Evolutionary conservation across 35 echinoderm and acorn worm genomes (phyloP).

Genomic region (Lytechinus variegatus): DNA sequence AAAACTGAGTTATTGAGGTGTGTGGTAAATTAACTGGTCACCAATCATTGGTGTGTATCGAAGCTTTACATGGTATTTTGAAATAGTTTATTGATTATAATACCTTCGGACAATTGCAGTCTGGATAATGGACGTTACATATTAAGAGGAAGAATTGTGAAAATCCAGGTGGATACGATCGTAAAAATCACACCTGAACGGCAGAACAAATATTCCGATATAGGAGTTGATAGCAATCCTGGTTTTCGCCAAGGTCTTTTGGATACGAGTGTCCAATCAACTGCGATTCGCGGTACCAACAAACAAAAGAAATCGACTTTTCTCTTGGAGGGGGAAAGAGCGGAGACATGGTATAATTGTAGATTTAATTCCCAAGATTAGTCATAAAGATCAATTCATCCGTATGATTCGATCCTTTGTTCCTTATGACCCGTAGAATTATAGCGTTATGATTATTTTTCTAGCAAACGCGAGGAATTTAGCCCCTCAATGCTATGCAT

Average conservation of each 20-base stretch:
- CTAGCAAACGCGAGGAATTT: not conserved
- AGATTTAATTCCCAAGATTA: conserved; percentile 13
- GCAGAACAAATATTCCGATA: not conserved
- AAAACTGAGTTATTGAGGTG: no score
- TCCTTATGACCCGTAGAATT: not conserved
- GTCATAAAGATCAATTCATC: not conserved
- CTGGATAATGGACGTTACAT: not conserved
- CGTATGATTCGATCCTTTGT: conserved; percentile 4
- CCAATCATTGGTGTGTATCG: not conserved
- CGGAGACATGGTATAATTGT: not conserved
- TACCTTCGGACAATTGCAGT: not conserved
- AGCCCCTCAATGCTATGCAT: not conserved
- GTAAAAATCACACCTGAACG: not conserved
- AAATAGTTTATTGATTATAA: not conserved
- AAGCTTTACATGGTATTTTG: not conserved
- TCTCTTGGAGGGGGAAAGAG: not conserved
- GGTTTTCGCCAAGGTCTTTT: not conserved
- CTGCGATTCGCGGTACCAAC: not conserved
- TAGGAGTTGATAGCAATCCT: not conserved
- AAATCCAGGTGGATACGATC: not conserved
- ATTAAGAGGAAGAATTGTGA: not conserved
- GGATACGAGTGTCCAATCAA: not conserved
- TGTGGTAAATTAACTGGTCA: not conserved
- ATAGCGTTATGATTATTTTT: not conserved
- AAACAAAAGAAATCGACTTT: not conserved